A percentile compares a stretch with the other conserved stretches of the same genome.
These are phyloP conservation scores for Mus spicilegus DNA, from an alignment of 2,113 vertebrate species.

Conservation along the genomic window DNA sequence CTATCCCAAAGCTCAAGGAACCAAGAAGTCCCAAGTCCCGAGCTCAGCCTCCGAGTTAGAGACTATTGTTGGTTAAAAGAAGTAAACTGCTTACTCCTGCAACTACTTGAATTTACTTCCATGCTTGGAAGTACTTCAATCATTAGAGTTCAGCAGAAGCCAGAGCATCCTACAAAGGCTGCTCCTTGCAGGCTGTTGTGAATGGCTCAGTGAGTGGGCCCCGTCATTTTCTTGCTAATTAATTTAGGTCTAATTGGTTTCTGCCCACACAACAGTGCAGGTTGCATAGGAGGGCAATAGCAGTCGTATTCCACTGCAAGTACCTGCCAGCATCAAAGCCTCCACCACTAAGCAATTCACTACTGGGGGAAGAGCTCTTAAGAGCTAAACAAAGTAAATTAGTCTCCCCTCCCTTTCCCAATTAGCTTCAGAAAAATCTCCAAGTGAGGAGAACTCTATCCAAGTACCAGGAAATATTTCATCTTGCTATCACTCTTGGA, in stretches of 20 bases:
- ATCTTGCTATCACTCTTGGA: slow-evolving; percentile 34
- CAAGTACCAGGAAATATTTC: slow-evolving; percentile 66
- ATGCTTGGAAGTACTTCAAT: slow-evolving; percentile 69
- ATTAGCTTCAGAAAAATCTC: slow-evolving; percentile 74
- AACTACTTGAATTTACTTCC: slow-evolving; percentile 48
- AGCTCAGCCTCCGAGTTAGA: slow-evolving; percentile 47
- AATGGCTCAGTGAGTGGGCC: slow-evolving; percentile 77
- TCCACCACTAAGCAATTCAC: slow-evolving; percentile 65
- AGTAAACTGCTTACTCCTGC: slow-evolving; percentile 23
- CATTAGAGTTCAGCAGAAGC: slow-evolving; percentile 47
- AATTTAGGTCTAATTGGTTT: slow-evolving; percentile 83
- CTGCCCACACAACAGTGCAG: slow-evolving; percentile 80
- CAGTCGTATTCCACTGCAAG: slow-evolving; percentile 57
- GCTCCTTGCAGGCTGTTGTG: slow-evolving; percentile 59
- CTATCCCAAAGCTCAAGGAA: slow-evolving; percentile 15
- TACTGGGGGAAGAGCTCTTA: slow-evolving; percentile 58
- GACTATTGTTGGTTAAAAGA: slow-evolving; percentile 58
- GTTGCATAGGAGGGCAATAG: slow-evolving; percentile 66
- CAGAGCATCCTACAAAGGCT: slow-evolving; percentile 68
- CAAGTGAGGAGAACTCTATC: slow-evolving; percentile 58
- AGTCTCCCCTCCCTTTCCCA: slow-evolving; percentile 15
- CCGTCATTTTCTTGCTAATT: slow-evolving; percentile 81
- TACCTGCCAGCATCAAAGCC: slow-evolving; percentile 76
- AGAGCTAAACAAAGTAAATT: slow-evolving; percentile 70
- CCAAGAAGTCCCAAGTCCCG: not conserved